A percentile compares a stretch with the other conserved stretches of the same genome.
These are phyloP conservation scores for Achatina immaculata DNA, from an alignment of 1,140 invertebrate genomes.

Conservation along the genomic window DNA sequence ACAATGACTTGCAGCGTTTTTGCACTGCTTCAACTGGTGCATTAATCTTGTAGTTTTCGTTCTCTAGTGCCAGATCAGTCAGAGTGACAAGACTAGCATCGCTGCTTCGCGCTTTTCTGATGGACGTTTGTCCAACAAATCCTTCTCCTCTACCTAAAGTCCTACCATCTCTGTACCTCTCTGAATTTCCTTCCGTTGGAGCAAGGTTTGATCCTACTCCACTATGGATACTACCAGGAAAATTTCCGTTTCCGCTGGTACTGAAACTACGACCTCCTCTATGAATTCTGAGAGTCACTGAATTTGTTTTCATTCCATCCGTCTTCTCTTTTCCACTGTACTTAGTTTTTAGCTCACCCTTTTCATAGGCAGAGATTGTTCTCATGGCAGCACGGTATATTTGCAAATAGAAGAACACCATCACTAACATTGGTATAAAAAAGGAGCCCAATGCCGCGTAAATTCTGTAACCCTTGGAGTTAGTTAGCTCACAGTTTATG, in stretches of 20 bases:
- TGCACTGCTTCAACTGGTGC: neutral
- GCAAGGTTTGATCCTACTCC: neutral
- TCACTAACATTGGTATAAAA: constrained; percentile 94
- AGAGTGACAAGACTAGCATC: constrained; percentile 13
- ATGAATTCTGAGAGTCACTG: constrained; percentile 91
- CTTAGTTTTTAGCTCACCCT: constrained; percentile 93
- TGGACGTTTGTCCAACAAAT: neutral
- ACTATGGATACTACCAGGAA: neutral
- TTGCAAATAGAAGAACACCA: constrained; percentile 96
- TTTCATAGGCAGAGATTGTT: constrained; percentile 85
- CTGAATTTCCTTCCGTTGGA: neutral
- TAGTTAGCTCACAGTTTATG: constrained; percentile 85
- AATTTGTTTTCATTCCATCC: constrained; percentile 72
- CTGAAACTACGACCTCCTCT: constrained; percentile 75
- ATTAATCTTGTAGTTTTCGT: neutral
- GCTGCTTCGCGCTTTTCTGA: constrained; percentile 13
- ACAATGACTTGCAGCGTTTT: neutral
- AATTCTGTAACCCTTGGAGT: constrained; percentile 93
- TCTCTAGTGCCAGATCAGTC: constrained; percentile 1
- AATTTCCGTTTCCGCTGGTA: neutral
- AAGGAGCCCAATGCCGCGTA: constrained; percentile 94
- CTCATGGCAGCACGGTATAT: constrained; percentile 92
- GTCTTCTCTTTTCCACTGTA: constrained; percentile 51
- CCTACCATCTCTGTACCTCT: neutral
- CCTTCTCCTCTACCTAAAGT: constrained; percentile 11